Percentiles rank a stretch among this genome's conserved stretches.
phyloP scores from a whole-genome alignment of 2,113 vertebrate genomes.

The Oryzias curvinotus region DNA sequence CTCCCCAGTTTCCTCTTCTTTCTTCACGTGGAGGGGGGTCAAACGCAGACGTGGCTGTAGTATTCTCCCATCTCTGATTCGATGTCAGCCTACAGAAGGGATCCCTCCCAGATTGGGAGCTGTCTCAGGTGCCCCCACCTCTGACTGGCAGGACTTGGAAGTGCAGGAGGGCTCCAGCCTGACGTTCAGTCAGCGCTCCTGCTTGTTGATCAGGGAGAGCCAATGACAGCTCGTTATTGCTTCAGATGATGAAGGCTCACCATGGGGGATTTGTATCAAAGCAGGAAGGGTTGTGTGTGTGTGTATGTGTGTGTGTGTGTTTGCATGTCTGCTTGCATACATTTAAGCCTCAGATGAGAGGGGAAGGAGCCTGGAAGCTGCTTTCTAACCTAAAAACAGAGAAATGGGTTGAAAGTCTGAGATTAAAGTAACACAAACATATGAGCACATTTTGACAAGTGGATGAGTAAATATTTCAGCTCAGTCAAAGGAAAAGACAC shows the following conservation, averaged over 20 bases:
- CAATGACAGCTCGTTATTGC: constrained; percentile 76
- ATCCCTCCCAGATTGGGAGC: constrained; percentile 51
- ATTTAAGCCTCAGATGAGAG: constrained; percentile 46
- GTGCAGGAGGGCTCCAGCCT: constrained; percentile 64
- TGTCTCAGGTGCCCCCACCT: constrained; percentile 65
- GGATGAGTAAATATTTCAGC: no score
- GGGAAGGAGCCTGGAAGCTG: constrained; percentile 41
- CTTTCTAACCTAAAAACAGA: constrained; percentile 36
- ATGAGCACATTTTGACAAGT: constrained; percentile 12
- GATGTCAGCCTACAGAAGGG: constrained; percentile 58
- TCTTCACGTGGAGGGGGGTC: constrained; percentile 49
- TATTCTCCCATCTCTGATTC: constrained; percentile 56
- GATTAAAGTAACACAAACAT: constrained; percentile 10
- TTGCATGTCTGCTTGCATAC: constrained; percentile 21
- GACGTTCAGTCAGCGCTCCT: constrained; percentile 62
- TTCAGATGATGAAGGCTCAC: constrained; percentile 69
- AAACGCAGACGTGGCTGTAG: constrained; percentile 49
- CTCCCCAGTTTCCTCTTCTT: constrained; percentile 14
- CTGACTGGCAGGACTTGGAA: constrained; percentile 74
- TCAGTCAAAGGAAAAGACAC: no score
- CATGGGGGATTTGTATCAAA: constrained; percentile 70
- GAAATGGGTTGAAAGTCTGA: constrained; percentile 7
- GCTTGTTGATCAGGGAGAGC: constrained; percentile 67
- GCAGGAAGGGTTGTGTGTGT: constrained; percentile 55
- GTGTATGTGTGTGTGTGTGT: constrained; percentile 46